phyloP scores from a whole-genome alignment of 1,140 invertebrate species.

The Scaptodrosophila lebanonensis region DNA sequence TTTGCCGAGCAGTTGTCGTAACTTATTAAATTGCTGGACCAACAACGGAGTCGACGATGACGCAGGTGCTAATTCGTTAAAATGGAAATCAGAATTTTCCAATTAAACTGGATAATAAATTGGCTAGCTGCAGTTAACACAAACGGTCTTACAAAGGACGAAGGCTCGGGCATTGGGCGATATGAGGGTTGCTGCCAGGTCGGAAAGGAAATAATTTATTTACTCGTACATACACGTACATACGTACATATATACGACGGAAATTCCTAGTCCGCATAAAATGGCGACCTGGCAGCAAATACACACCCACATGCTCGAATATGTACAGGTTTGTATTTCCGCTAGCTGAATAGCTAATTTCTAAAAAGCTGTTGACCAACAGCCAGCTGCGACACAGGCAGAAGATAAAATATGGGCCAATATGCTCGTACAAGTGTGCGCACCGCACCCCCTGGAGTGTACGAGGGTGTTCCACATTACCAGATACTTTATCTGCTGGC shows the following conservation, averaged over 20 bases:
- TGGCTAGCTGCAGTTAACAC: slow-evolving; percentile 43
- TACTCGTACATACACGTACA: too few relatives aligned
- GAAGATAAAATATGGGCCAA: slow-evolving; percentile 68
- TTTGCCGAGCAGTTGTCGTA: slow-evolving; percentile 51
- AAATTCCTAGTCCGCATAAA: slow-evolving; percentile 73
- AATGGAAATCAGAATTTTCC: slow-evolving; percentile 76
- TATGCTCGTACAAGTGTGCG: slow-evolving; percentile 5
- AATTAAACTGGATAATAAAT: slow-evolving; percentile 76
- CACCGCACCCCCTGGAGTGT: too few relatives aligned
- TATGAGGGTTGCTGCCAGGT: slow-evolving; percentile 40
- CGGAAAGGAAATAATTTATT: slow-evolving; percentile 73
- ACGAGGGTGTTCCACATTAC: slow-evolving; percentile 44
- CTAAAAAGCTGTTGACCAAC: slow-evolving; percentile 72
- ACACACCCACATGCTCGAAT: slow-evolving; percentile 1
- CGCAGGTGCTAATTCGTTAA: slow-evolving; percentile 75
- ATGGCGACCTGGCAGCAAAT: slow-evolving; percentile 44
- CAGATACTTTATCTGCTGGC: slow-evolving; percentile 67
- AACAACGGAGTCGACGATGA: slow-evolving; percentile 39
- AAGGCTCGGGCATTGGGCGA: neutral
- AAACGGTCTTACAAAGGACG: slow-evolving; percentile 8
- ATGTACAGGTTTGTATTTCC: slow-evolving; percentile 62
- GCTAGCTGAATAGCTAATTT: slow-evolving; percentile 71
- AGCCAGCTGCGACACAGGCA: slow-evolving; percentile 27
- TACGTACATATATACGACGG: slow-evolving; percentile 74
- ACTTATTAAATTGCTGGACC: slow-evolving; percentile 62